phyloP scores from a whole-genome alignment of 1,140 invertebrate genomes.

The Reticulitermes speratus region DNA sequence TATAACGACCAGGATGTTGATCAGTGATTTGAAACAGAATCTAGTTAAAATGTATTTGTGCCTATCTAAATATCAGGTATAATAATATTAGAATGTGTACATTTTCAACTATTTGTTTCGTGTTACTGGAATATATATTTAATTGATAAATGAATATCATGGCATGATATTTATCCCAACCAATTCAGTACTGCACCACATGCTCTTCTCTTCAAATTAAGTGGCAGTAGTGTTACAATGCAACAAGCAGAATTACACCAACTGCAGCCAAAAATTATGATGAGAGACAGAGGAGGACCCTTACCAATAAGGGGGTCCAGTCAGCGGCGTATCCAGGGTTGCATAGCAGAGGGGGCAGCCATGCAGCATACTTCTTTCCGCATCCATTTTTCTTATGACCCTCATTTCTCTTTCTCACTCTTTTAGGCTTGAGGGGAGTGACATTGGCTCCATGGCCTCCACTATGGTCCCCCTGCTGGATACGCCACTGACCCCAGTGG shows the following conservation, averaged over 20 bases:
- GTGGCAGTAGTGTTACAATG: not conserved
- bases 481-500: constrained; percentile 48
- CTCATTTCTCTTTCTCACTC: constrained; percentile 32
- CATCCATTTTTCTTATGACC: constrained; percentile 26
- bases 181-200: not conserved
- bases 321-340: constrained; percentile 49
- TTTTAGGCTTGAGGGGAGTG: constrained; percentile 33
- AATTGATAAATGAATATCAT: no score
- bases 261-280: not conserved
- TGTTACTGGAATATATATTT: no score
- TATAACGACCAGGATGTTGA: no score
- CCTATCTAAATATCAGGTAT: no score
- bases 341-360: constrained; percentile 43
- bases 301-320: constrained; percentile 41
- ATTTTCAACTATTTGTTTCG: no score
- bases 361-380: constrained; percentile 42
- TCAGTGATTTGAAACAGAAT: no score
- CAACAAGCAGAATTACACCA: not conserved
- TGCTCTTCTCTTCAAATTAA: not conserved
- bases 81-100: no score
- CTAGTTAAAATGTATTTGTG: no score
- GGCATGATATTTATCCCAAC: not conserved
- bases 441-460: not conserved
- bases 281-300: constrained; percentile 18
- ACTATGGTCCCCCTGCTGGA: constrained; percentile 43